These are phyloP conservation scores for Fabriciana adippe DNA, from an alignment of 2,888 invertebrate genomes.

Conservation along the genomic window DNA sequence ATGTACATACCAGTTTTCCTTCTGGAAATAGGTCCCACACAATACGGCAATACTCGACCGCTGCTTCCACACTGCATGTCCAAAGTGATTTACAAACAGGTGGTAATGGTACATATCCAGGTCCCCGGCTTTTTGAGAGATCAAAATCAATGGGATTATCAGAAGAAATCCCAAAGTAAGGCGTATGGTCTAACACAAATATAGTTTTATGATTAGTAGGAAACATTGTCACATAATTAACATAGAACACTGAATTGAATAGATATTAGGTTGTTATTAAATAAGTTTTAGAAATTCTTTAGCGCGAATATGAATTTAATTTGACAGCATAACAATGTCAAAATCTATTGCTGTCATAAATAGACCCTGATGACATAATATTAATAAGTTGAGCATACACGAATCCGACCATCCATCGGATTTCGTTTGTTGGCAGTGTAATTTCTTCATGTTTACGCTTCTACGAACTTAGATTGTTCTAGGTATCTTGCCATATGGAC, in stretches of 20 bases:
- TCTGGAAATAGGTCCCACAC: constrained; percentile 98
- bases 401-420: too few relatives aligned
- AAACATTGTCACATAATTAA: constrained; percentile 65
- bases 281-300: too few relatives aligned
- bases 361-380: too few relatives aligned
- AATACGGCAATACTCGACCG: constrained; percentile 97
- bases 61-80: constrained; percentile 97
- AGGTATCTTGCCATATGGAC: too few relatives aligned
- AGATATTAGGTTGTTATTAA: too few relatives aligned
- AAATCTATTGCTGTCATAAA: too few relatives aligned
- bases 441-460: too few relatives aligned
- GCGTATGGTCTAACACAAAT: constrained; percentile 96
- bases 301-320: too few relatives aligned
- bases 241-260: not conserved
- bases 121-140: constrained; percentile 85
- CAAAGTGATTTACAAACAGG: constrained; percentile 96
- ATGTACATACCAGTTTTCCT: constrained; percentile 87
- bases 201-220: constrained; percentile 96
- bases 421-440: too few relatives aligned
- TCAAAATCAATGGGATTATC: constrained; percentile 93
- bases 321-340: too few relatives aligned
- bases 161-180: constrained; percentile 93
- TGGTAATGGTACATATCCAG: constrained; percentile 88
- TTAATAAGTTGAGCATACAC: too few relatives aligned
- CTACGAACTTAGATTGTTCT: too few relatives aligned